phyloP scores from a whole-genome alignment of 2,797 vertebrate genomes.

The Pelochelys cantorii region DNA sequence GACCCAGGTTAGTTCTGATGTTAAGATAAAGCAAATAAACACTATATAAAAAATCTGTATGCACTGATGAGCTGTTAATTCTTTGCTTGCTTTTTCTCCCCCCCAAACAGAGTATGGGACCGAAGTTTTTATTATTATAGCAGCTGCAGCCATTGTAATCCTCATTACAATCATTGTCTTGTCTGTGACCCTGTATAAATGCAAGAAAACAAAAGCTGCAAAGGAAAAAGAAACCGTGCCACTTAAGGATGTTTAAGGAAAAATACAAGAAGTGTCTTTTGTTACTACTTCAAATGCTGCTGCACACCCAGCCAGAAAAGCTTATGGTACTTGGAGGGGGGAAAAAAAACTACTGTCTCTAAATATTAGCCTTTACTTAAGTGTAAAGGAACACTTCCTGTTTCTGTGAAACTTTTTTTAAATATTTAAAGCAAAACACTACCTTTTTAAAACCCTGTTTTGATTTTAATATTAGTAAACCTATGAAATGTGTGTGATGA shows the following conservation, averaged over 20 bases:
- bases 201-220: constrained; percentile 54
- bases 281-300: not conserved
- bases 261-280: not conserved
- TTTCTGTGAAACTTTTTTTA: constrained; percentile 89
- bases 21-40: not conserved
- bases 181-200: constrained; percentile 81
- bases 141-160: constrained; percentile 75
- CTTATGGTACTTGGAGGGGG: constrained; percentile 11
- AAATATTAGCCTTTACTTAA: constrained; percentile 62
- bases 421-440: constrained; percentile 45
- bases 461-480: not conserved
- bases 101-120: constrained; percentile 81
- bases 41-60: not conserved
- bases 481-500: constrained; percentile 20
- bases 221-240: constrained; percentile 75
- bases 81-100: not conserved
- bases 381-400: constrained; percentile 68
- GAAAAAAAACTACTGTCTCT: constrained; percentile 30
- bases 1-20: not conserved
- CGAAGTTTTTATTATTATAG: constrained; percentile 78
- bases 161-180: constrained; percentile 75
- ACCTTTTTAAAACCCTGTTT: not conserved
- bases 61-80: not conserved
- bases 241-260: constrained; percentile 65
- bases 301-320: not conserved